A percentile compares a stretch with the other conserved stretches of the same genome.
Evolutionary conservation across 2,888 invertebrate genomes (phyloP).

Genomic region (Epicampocera succincta): DNA sequence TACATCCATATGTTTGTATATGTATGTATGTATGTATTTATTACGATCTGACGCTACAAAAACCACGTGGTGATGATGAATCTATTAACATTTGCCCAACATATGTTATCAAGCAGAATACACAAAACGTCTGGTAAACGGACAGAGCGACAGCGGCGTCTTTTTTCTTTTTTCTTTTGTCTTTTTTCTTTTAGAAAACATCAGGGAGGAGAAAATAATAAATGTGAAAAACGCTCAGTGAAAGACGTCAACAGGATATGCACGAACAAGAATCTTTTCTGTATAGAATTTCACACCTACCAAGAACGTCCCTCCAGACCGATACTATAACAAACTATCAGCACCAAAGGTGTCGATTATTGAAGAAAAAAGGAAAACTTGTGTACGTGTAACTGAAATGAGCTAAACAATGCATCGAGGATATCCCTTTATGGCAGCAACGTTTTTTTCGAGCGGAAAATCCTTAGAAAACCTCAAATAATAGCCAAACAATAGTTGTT

Average conservation of each 20-base stretch:
- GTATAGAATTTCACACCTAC: slow-evolving; percentile 79
- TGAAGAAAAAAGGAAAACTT: slow-evolving; percentile 14
- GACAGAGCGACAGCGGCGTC: slow-evolving; percentile 38
- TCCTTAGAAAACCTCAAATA: slow-evolving; percentile 46
- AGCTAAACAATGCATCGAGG: slow-evolving; percentile 17
- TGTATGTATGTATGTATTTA: slow-evolving; percentile 19
- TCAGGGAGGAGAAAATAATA: neutral
- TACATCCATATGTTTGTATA: slow-evolving; percentile 9
- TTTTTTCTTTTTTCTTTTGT: slow-evolving; percentile 27
- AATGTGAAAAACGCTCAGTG: slow-evolving; percentile 42
- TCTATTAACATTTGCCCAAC: slow-evolving; percentile 69
- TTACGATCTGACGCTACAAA: slow-evolving; percentile 58
- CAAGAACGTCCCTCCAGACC: slow-evolving; percentile 64
- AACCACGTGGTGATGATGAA: slow-evolving; percentile 69
- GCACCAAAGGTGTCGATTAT: slow-evolving; percentile 66
- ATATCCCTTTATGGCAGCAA: slow-evolving; percentile 28
- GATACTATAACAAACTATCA: slow-evolving; percentile 35
- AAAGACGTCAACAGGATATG: slow-evolving; percentile 77
- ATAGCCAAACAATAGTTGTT: slow-evolving; percentile 34
- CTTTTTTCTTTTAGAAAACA: slow-evolving; percentile 20
- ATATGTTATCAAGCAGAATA: slow-evolving; percentile 64
- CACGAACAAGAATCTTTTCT: slow-evolving; percentile 72
- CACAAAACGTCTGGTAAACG: neutral
- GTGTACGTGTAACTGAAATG: slow-evolving; percentile 5
- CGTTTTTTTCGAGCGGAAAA: slow-evolving; percentile 7